A percentile compares a stretch with the other conserved stretches of the same genome.
Conservation (phyloP, 2,797 vertebrate genomes). For the Pantherophis vulpinus region DNA sequence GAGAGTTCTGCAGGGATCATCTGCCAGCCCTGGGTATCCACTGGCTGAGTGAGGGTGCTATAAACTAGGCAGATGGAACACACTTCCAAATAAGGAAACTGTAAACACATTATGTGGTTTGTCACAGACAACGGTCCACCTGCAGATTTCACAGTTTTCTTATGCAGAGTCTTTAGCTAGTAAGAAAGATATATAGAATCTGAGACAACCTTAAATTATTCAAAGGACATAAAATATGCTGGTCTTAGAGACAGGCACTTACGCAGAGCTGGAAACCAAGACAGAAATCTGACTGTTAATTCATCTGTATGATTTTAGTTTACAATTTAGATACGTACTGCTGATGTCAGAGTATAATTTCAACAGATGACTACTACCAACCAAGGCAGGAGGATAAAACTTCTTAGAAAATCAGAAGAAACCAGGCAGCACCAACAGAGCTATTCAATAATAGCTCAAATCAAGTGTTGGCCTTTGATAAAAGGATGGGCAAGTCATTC, state of each 20-base stretch:
- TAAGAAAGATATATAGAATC: not conserved
- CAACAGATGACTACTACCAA: not conserved
- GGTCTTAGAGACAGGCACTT: constrained; percentile 27
- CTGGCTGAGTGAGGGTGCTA: not conserved
- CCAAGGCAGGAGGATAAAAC: not conserved
- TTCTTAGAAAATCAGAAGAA: not conserved
- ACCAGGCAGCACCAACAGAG: too few species aligned
- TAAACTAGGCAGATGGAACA: not conserved
- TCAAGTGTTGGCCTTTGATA: not conserved
- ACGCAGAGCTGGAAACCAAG: not conserved
- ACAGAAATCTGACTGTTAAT: not conserved
- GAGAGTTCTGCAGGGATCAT: not conserved
- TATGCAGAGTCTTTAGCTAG: not conserved
- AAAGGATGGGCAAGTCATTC: not conserved
- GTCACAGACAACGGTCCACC: not conserved
- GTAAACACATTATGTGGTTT: not conserved
- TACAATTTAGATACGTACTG: not conserved
- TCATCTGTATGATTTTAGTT: not conserved
- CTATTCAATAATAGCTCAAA: not conserved
- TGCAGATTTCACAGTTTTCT: constrained; percentile 11
- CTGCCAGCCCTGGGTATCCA: not conserved
- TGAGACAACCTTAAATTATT: not conserved
- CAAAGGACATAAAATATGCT: constrained; percentile 11
- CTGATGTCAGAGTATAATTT: not conserved
- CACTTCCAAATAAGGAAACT: not conserved